Evolutionary conservation across 2,888 invertebrate species (phyloP).

Genomic region (Rhagium mordax): DNA sequence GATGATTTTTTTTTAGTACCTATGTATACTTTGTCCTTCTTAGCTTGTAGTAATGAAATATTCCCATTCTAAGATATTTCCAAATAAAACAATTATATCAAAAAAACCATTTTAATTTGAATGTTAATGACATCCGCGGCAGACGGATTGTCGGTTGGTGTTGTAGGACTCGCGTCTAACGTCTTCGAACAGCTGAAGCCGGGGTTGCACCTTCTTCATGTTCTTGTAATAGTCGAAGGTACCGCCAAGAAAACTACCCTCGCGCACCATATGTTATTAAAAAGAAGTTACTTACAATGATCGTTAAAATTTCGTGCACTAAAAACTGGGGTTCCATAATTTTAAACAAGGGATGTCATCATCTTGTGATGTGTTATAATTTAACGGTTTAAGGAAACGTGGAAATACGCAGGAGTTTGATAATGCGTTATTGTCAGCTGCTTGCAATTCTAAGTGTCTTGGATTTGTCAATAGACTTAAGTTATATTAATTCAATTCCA

Average conservation of each 20-base stretch:
- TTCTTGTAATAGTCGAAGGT: constrained; percentile 47
- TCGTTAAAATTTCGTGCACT: constrained; percentile 12
- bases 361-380: not conserved
- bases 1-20: too few relatives aligned
- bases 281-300: constrained; percentile 29
- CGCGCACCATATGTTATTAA: constrained; percentile 53
- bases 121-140: constrained; percentile 62
- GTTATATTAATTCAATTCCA: not conserved
- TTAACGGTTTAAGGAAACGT: not conserved
- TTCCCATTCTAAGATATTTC: too few relatives aligned
- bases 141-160: constrained; percentile 57
- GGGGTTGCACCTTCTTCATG: constrained; percentile 48
- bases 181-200: constrained; percentile 56
- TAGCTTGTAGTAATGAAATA: too few relatives aligned
- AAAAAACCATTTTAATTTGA: constrained; percentile 52
- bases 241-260: constrained; percentile 58
- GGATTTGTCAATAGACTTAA: not conserved
- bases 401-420: not conserved
- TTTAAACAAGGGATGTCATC: constrained; percentile 6
- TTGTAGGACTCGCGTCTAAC: constrained; percentile 47
- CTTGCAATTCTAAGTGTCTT: not conserved
- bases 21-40: too few relatives aligned
- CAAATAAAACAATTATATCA: constrained; percentile 16
- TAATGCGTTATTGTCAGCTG: not conserved
- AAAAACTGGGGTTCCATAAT: not conserved